Conservation (phyloP, 2,797 vertebrate genomes). For the Crocidura indochinensis region DNA sequence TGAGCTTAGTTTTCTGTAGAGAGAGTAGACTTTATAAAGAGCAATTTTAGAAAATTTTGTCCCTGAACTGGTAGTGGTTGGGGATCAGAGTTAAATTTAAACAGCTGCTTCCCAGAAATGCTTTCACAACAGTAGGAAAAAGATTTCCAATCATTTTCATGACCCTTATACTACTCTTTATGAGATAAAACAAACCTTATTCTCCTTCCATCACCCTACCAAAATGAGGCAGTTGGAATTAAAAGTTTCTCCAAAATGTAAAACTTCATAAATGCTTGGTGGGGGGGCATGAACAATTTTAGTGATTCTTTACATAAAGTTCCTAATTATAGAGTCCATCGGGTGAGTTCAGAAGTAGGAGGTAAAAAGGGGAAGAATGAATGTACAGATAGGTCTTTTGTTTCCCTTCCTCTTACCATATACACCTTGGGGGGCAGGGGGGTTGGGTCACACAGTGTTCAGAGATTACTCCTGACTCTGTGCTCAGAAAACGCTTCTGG, state of each 20-base stretch:
- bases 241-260: not conserved
- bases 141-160: not conserved
- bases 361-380: not conserved
- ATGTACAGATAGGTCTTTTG: not conserved
- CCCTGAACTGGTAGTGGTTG: not conserved
- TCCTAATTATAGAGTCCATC: not conserved
- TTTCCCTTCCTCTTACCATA: conserved; percentile 7
- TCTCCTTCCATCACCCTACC: not conserved
- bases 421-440: too few species aligned
- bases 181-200: conserved; percentile 40
- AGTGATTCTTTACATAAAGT: not conserved
- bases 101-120: not conserved
- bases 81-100: not conserved
- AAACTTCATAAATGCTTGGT: conserved; percentile 23
- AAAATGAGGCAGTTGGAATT: not conserved
- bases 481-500: too few species aligned
- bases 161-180: not conserved
- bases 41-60: not conserved
- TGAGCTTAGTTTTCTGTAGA: not conserved
- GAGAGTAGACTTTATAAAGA: not conserved
- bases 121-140: not conserved
- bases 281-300: not conserved
- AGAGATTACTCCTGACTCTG: too few species aligned
- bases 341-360: not conserved
- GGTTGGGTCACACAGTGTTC: too few species aligned